A percentile compares a stretch with the other conserved stretches of the same genome.
Evolutionary conservation across 2,113 vertebrate species (phyloP).

Genomic region (Chionomys nivalis): DNA sequence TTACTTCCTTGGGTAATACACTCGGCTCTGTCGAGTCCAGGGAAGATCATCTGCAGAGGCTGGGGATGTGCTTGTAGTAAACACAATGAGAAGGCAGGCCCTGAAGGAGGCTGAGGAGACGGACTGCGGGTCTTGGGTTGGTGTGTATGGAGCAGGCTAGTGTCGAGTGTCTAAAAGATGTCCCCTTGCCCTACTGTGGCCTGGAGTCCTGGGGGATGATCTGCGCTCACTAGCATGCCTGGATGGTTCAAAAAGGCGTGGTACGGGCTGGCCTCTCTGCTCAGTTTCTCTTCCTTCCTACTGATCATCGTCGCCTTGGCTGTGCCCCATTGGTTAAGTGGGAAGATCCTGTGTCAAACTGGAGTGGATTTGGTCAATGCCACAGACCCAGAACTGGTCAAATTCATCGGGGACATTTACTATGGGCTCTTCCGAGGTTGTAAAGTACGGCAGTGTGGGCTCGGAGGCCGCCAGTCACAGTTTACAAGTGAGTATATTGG

Average conservation of each 20-base stretch:
- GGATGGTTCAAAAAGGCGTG: conserved; percentile 92
- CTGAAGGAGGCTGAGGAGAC: background rate
- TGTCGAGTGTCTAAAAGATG: background rate
- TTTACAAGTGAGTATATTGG: conserved; percentile 92
- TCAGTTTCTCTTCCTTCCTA: conserved; percentile 91
- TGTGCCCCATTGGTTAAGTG: conserved; percentile 93
- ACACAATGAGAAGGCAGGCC: background rate
- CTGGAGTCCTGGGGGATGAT: conserved; percentile 80
- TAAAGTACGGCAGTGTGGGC: conserved; percentile 94
- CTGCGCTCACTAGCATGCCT: conserved; percentile 89
- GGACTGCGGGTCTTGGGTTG: background rate
- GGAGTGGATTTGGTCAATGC: conserved; percentile 97
- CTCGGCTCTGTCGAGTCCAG: rapidly evolving
- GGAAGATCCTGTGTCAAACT: conserved; percentile 95
- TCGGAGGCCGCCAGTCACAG: conserved; percentile 91
- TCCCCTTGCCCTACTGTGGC: background rate
- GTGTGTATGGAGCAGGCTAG: background rate
- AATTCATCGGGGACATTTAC: conserved; percentile 95
- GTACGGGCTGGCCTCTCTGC: conserved; percentile 90
- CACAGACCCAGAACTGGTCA: conserved; percentile 91
- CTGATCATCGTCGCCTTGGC: conserved; percentile 91
- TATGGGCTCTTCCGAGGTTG: conserved; percentile 95
- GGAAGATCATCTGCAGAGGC: conserved; percentile 26
- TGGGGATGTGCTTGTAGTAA: conserved; percentile 52
- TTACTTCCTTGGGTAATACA: conserved; percentile 80